Conservation (phyloP, 2,888 invertebrate species). For the Macrophya annulata region DNA sequence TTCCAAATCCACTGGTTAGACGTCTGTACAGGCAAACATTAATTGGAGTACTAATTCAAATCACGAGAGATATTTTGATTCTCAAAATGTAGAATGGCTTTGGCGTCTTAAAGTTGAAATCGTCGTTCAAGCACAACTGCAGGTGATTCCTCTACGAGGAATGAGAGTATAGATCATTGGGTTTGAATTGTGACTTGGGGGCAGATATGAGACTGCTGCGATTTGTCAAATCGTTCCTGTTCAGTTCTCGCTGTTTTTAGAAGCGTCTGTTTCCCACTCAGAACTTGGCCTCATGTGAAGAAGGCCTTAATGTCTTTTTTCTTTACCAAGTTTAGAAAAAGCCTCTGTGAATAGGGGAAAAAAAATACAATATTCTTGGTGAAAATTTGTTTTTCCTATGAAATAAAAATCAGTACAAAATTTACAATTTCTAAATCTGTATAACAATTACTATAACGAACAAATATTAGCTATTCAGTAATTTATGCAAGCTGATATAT, state of each 20-base stretch:
- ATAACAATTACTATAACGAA: not conserved
- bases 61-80: not conserved
- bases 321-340: not conserved
- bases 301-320: not conserved
- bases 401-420: not conserved
- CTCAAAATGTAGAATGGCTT: not conserved
- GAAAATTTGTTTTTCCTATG: not conserved
- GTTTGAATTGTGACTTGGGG: slow-evolving; percentile 31
- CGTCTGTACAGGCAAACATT: slow-evolving; percentile 16
- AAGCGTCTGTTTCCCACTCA: not conserved
- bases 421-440: not conserved
- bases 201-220: slow-evolving; percentile 20
- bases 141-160: slow-evolving; percentile 12
- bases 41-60: slow-evolving; percentile 35
- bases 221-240: slow-evolving; percentile 11
- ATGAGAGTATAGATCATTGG: slow-evolving; percentile 10
- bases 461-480: not conserved
- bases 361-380: not conserved
- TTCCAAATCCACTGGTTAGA: not conserved
- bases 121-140: slow-evolving; percentile 4
- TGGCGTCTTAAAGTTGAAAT: not conserved
- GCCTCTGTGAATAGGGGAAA: not conserved
- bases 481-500: not conserved
- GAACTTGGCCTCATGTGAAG: not conserved
- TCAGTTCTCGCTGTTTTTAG: not conserved